Evolutionary conservation across 1,140 invertebrate species (phyloP).

Genomic region (Leucophenga varia): DNA sequence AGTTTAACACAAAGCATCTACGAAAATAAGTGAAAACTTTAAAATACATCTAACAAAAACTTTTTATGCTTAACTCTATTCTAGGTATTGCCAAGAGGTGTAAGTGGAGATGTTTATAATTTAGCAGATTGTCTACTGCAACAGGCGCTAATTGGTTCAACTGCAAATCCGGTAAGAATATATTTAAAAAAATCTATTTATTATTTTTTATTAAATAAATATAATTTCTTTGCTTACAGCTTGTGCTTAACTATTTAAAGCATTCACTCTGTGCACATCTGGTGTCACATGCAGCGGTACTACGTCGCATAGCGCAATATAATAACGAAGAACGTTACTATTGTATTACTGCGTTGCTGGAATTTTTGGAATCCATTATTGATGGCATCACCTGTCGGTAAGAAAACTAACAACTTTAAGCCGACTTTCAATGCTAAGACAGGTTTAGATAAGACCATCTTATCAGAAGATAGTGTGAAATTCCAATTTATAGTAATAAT

Average conservation of each 20-base stretch:
- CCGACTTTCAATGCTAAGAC: neutral
- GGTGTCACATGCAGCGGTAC: conserved; percentile 85
- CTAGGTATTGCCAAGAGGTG: conserved; percentile 79
- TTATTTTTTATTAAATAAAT: neutral
- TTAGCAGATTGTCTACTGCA: conserved; percentile 89
- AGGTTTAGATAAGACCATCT: neutral
- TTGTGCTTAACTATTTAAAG: conserved; percentile 88
- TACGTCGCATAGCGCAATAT: conserved; percentile 86
- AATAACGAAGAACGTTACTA: conserved; percentile 85
- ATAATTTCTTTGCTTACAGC: conserved; percentile 52
- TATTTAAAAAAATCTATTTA: neutral
- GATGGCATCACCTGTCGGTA: conserved; percentile 62
- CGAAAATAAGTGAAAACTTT: neutral
- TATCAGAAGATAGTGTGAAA: no score
- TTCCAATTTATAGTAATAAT: no score
- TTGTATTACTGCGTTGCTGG: conserved; percentile 82
- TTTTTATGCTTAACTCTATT: no score
- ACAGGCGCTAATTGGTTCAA: conserved; percentile 88
- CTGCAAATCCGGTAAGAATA: conserved; percentile 68
- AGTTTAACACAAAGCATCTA: neutral
- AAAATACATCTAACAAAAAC: no score
- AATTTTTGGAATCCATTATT: conserved; percentile 81
- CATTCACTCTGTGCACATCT: conserved; percentile 88
- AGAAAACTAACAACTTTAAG: conserved; percentile 11
- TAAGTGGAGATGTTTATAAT: conserved; percentile 89